Evolutionary conservation across 2,113 vertebrate genomes (phyloP).

Genomic region (Chrysochloris asiatica): DNA sequence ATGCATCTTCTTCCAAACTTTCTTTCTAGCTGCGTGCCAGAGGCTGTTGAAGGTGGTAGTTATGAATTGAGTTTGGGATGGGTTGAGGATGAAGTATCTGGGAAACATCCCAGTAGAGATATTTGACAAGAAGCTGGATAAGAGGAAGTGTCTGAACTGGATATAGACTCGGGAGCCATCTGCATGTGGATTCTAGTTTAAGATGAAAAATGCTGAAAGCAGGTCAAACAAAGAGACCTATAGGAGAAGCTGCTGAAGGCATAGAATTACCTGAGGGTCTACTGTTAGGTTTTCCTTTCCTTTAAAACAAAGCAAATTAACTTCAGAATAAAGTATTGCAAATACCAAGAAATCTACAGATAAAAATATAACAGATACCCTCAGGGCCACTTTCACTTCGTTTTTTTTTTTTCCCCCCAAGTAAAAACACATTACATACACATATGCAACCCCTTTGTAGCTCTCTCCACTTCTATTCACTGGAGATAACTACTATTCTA

Average conservation of each 20-base stretch:
- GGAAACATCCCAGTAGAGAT: background rate
- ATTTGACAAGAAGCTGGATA: background rate
- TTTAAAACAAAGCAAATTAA: background rate
- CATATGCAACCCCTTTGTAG: background rate
- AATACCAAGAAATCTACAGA: constrained; percentile 5
- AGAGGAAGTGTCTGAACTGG: background rate
- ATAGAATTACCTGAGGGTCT: background rate
- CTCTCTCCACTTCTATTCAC: background rate
- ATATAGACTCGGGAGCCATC: no score
- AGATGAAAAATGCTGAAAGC: background rate
- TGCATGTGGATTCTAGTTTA: background rate
- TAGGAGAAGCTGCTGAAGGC: background rate
- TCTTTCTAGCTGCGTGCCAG: background rate
- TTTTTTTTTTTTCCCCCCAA: background rate
- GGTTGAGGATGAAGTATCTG: background rate
- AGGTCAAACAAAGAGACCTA: background rate
- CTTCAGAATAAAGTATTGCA: background rate
- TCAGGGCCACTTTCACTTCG: background rate
- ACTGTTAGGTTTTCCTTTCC: background rate
- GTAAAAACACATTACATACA: background rate
- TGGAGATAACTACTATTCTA: background rate
- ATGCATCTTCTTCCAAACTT: no score
- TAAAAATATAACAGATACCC: background rate
- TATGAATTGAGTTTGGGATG: background rate
- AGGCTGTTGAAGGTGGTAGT: background rate